Percentiles rank a stretch among this genome's conserved stretches.
These are phyloP conservation scores for Agonopterix subpropinquella DNA, from an alignment of 2,888 invertebrate species.

Conservation along the genomic window DNA sequence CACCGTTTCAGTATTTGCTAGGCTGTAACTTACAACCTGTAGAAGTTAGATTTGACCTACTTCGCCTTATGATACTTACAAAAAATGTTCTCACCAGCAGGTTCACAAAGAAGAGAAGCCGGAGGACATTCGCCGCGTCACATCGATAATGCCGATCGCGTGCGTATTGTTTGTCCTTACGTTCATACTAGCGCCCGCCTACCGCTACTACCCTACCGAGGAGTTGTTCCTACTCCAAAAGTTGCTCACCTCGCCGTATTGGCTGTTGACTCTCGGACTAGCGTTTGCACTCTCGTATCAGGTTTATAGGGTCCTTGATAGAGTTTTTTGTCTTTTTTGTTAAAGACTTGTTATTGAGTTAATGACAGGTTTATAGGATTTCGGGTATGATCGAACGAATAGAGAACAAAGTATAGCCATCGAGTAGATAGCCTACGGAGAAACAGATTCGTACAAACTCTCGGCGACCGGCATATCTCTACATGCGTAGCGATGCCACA, in stretches of 20 bases:
- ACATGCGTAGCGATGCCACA: no score
- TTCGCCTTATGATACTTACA: no score
- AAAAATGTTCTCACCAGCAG: constrained; percentile 7
- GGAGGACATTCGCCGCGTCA: neutral
- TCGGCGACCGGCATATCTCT: no score
- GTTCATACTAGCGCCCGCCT: neutral
- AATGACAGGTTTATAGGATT: no score
- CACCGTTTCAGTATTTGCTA: no score
- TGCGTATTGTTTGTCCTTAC: constrained; percentile 6
- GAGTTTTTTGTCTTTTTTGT: neutral
- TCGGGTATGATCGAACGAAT: no score
- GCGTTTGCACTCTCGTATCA: neutral
- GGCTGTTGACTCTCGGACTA: neutral
- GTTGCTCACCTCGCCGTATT: neutral
- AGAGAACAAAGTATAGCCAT: no score
- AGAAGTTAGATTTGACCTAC: no score
- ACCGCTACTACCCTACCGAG: neutral
- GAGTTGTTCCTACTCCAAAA: neutral
- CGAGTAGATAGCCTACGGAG: no score
- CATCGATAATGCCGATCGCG: neutral
- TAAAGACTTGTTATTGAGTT: no score
- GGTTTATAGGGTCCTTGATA: neutral
- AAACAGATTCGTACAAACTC: no score
- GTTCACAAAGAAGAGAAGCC: neutral
- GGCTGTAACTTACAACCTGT: no score